Evolutionary conservation across 2,113 vertebrate species (phyloP).

Genomic region (Neodontobutis hainanensis): DNA sequence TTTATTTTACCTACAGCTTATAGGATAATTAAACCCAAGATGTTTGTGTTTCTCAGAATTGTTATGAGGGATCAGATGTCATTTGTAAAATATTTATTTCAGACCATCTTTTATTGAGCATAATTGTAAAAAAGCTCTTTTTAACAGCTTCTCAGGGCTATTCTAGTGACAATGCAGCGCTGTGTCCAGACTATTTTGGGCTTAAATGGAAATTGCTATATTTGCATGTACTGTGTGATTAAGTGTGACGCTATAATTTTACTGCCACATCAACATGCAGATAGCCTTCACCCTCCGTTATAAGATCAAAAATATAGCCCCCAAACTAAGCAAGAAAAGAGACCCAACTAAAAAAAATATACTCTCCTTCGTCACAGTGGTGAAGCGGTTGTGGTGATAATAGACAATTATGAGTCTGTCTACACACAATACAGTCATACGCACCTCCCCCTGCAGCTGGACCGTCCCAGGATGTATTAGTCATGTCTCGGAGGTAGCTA

Average conservation of each 20-base stretch:
- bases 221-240: neutral
- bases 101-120: neutral
- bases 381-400: neutral
- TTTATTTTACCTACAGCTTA: neutral
- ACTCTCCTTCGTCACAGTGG: neutral
- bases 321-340: constrained; percentile 2
- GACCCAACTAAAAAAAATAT: neutral
- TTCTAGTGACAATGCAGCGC: neutral
- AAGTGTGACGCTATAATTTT: constrained; percentile 13
- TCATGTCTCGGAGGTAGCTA: constrained; percentile 68
- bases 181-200: neutral
- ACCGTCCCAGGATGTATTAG: constrained; percentile 67
- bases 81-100: neutral
- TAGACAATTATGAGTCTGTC: neutral
- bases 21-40: neutral
- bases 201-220: neutral
- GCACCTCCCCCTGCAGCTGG: constrained; percentile 67
- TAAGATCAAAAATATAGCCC: neutral
- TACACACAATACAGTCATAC: constrained; percentile 23
- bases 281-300: neutral
- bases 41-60: neutral
- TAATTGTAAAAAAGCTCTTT: too few species aligned
- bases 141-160: neutral
- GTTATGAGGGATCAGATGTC: neutral
- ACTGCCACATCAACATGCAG: constrained; percentile 1